These are phyloP conservation scores for Drosophila parvula DNA, from an alignment of 1,140 invertebrate species.

Conservation along the genomic window DNA sequence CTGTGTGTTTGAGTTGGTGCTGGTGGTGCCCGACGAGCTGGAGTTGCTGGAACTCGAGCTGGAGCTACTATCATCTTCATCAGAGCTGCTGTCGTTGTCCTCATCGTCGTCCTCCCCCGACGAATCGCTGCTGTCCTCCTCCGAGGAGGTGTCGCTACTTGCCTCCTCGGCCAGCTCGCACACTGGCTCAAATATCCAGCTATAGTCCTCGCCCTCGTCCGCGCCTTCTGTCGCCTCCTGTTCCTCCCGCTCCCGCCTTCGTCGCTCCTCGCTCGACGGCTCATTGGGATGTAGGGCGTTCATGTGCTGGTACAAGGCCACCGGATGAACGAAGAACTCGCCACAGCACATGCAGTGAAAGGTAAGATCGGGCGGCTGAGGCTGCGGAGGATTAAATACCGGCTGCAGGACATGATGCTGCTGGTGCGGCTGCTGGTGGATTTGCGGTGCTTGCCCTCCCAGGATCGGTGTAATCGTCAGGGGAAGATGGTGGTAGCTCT, in stretches of 20 bases:
- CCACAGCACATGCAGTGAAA: conserved; percentile 83
- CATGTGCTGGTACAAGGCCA: conserved; percentile 80
- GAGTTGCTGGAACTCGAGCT: conserved; percentile 43
- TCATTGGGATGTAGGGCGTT: conserved; percentile 68
- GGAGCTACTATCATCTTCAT: conserved; percentile 16
- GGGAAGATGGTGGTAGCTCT: conserved; percentile 72
- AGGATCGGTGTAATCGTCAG: conserved; percentile 74
- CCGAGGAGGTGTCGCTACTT: conserved; percentile 37
- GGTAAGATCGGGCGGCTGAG: conserved; percentile 75
- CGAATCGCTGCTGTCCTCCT: conserved; percentile 42
- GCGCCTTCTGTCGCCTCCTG: conserved; percentile 3
- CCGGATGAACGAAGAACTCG: conserved; percentile 75
- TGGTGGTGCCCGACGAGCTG: conserved; percentile 37
- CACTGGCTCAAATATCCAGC: conserved; percentile 80
- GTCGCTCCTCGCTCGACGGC: conserved; percentile 19
- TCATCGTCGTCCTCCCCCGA: conserved; percentile 31
- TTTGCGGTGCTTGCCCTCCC: conserved; percentile 15
- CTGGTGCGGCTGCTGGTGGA: conserved; percentile 34
- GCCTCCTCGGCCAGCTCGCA: conserved; percentile 68
- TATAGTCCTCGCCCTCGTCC: conserved; percentile 69
- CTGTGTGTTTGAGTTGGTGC: conserved; percentile 50
- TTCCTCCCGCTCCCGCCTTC: conserved; percentile 5
- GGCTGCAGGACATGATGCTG: conserved; percentile 44
- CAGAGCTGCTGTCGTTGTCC: conserved; percentile 38
- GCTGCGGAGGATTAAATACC: conserved; percentile 35